Evolutionary conservation across 2,113 vertebrate genomes (phyloP), one percentile per base, ranked within the genome.

Genomic region (Genyomyrus donnyi): DNA sequence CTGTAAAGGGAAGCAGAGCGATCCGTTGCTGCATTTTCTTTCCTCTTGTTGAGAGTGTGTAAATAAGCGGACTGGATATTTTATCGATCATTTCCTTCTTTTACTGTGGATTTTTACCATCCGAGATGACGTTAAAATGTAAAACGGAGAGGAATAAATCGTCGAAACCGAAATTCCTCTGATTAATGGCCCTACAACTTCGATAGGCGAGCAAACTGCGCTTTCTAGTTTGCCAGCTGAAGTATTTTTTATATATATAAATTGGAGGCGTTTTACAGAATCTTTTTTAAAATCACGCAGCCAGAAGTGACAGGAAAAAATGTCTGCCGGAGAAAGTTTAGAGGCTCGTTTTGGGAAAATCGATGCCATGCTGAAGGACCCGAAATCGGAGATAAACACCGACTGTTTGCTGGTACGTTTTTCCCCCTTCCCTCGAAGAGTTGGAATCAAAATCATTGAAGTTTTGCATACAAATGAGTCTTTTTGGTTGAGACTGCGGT

Each of bases 351-450:
- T 99, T 95, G 97, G 97, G 89, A 99, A 99, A 95, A 98, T 99
- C 95, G 97, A 99, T 94, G 95, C 96, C 94, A 97, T 98, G 96
- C 93, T 99, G 93, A 97, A 97, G 94, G 97, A 99, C 92, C 98
- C 98, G 91, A 98, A 98, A 92, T 99, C 98, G 58, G 98, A 99
- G 96, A 95, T 99, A 93, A 99, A 99, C 95, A 97, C 98, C 91
- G 98, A 99, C 95, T 99, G 98, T 91, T 95, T 99, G 93, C 95
- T 99, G 98, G 98, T 99, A 95, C 98, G 98, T 98, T 94, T 92
- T 90, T 87, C 88, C 88, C 58, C 53, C 48, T 11, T 13, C 46
- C 19, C 13, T 27, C 10, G 42, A 50, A 45, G 42, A 83, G 15
- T 45, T 11, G 49, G 27, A 50, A 49, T 49, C 42, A 17, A 48